Conservation (phyloP, 2,113 vertebrate genomes). For the Platichthys flesus region DNA sequence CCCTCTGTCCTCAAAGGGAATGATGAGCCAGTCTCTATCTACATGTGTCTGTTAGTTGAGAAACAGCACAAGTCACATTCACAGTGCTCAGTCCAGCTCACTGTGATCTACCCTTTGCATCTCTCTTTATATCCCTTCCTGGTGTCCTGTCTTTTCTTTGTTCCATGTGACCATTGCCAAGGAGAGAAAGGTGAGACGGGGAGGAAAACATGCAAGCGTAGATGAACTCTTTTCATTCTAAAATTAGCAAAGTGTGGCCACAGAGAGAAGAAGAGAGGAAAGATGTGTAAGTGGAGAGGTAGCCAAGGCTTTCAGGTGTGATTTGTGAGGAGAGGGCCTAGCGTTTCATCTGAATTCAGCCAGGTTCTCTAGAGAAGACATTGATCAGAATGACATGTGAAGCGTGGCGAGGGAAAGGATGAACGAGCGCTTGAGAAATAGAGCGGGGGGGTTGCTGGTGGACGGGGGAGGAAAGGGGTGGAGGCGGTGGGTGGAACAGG, state of each 20-base stretch:
- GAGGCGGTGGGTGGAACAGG: background rate
- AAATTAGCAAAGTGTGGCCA: background rate
- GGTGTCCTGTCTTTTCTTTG: background rate
- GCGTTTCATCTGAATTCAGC: conserved; percentile 73
- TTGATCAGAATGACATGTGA: conserved; percentile 75
- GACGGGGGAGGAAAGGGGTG: conserved; percentile 5
- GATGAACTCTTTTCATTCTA: background rate
- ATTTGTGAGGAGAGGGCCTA: conserved; percentile 59
- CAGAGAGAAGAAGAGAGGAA: conserved; percentile 9
- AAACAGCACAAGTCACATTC: background rate
- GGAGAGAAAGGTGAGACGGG: background rate
- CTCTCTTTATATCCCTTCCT: background rate
- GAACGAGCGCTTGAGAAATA: conserved; percentile 31
- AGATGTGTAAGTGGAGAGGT: conserved; percentile 25
- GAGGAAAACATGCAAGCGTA: background rate
- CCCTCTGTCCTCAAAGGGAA: conserved; percentile 31
- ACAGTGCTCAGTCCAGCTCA: conserved; percentile 27
- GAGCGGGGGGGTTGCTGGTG: conserved; percentile 23
- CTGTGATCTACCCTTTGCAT: background rate
- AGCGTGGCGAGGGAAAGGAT: conserved; percentile 55
- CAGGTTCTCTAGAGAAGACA: conserved; percentile 56
- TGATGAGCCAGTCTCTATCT: conserved; percentile 32
- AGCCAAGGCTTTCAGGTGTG: conserved; percentile 62
- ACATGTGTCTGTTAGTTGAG: conserved; percentile 15
- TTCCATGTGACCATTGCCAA: background rate